Conservation (phyloP, 2,113 vertebrate genomes). For the Parus major region DNA sequence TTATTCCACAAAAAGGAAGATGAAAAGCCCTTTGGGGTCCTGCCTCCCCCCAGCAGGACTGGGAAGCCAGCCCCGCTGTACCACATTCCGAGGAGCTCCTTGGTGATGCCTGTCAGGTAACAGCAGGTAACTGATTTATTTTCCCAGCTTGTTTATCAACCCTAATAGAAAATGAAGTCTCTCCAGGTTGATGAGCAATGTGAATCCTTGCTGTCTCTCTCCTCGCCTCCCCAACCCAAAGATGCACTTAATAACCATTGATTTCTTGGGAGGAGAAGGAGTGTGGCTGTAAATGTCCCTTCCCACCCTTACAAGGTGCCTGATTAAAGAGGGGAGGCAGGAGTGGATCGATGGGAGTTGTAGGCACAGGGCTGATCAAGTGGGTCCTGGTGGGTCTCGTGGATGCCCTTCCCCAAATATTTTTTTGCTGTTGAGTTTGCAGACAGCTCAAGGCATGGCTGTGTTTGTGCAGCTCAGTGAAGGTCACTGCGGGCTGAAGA, state of each 20-base stretch:
- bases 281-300: slow-evolving; percentile 23
- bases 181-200: slow-evolving; percentile 36
- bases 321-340: neutral
- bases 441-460: neutral
- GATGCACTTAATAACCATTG: slow-evolving; percentile 54
- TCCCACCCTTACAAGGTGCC: slow-evolving; percentile 10
- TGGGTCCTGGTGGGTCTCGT: neutral
- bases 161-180: slow-evolving; percentile 61
- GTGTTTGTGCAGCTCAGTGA: neutral
- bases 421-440: neutral
- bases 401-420: neutral
- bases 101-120: slow-evolving; percentile 34
- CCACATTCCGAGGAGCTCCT: neutral
- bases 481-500: neutral
- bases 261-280: slow-evolving; percentile 43
- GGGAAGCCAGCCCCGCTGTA: neutral
- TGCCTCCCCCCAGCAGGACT: neutral
- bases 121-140: neutral
- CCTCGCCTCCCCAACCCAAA: slow-evolving; percentile 28
- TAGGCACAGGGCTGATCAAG: neutral
- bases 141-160: slow-evolving; percentile 37
- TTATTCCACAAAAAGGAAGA: neutral
- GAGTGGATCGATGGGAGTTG: neutral
- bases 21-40: neutral
- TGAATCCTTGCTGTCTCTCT: slow-evolving; percentile 15